Evolutionary conservation across 2,888 invertebrate genomes (phyloP).

Genomic region (Heliconius sara): DNA sequence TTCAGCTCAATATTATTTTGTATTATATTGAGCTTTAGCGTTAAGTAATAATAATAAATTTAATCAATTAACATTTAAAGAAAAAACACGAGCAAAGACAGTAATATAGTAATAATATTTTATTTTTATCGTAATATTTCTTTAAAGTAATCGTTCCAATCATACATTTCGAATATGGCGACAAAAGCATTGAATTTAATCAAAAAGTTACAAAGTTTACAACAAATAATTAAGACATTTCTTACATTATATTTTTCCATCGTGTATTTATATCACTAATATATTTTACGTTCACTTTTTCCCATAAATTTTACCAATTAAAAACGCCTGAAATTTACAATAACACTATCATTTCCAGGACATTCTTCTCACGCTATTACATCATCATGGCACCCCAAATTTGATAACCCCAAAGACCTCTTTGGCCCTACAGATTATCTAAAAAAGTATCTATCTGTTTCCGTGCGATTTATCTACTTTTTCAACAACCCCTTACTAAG

Average conservation of each 20-base stretch:
- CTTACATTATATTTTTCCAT: neutral
- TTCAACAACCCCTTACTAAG: too few species aligned
- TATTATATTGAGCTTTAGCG: too few species aligned
- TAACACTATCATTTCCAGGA: too few species aligned
- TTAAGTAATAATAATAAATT: neutral
- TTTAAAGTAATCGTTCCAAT: neutral
- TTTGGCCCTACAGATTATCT: too few species aligned
- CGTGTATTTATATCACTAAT: neutral
- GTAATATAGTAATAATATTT: too few species aligned
- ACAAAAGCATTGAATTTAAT: neutral
- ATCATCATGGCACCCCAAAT: too few species aligned
- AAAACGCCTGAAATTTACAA: too few species aligned
- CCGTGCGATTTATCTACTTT: too few species aligned
- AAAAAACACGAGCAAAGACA: neutral
- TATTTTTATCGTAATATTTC: neutral
- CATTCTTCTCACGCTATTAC: too few species aligned
- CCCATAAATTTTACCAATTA: neutral
- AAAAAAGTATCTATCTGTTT: too few species aligned
- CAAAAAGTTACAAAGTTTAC: neutral
- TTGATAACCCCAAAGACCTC: too few species aligned
- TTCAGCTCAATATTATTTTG: neutral
- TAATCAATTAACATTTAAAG: neutral
- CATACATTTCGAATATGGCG: neutral
- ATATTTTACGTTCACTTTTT: neutral
- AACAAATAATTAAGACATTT: neutral